phyloP scores from a whole-genome alignment of 2,888 invertebrate species.

The Lapara coniferarum region DNA sequence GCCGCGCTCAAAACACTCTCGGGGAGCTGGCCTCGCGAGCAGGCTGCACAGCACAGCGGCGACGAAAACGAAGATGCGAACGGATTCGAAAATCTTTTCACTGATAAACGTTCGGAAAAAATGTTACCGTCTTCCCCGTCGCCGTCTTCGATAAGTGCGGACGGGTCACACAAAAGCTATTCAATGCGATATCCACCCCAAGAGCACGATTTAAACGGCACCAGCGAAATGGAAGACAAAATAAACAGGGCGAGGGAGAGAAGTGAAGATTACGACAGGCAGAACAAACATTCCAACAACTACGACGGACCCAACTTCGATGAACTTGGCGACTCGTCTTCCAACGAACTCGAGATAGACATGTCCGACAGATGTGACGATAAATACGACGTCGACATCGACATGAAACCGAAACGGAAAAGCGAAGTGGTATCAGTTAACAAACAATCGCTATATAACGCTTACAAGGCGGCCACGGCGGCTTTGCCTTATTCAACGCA shows the following conservation, averaged over 20 bases:
- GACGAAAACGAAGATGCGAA: slow-evolving; percentile 90
- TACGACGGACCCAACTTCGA: slow-evolving; percentile 90
- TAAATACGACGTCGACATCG: slow-evolving; percentile 84
- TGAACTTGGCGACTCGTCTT: slow-evolving; percentile 90
- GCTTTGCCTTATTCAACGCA: slow-evolving; percentile 88
- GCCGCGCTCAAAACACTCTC: slow-evolving; percentile 94
- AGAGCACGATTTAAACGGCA: slow-evolving; percentile 56
- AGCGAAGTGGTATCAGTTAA: slow-evolving; percentile 77
- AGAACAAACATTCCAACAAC: slow-evolving; percentile 81
- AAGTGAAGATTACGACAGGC: slow-evolving; percentile 69
- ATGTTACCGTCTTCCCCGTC: slow-evolving; percentile 87
- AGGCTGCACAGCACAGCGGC: slow-evolving; percentile 85
- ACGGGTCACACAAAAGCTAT: slow-evolving; percentile 87
- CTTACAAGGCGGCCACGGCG: slow-evolving; percentile 81
- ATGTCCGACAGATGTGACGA: slow-evolving; percentile 89
- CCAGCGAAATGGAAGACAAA: slow-evolving; percentile 54
- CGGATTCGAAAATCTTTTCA: slow-evolving; percentile 92
- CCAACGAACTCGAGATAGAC: slow-evolving; percentile 90
- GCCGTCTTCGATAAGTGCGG: slow-evolving; percentile 84
- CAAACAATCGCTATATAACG: slow-evolving; percentile 82
- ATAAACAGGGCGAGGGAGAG: slow-evolving; percentile 60
- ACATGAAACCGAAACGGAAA: slow-evolving; percentile 76
- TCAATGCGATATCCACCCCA: slow-evolving; percentile 65
- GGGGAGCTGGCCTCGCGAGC: slow-evolving; percentile 91
- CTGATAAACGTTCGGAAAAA: slow-evolving; percentile 89